phyloP scores from a whole-genome alignment of 2,888 invertebrate species.

The Sipunculus nudus region DNA sequence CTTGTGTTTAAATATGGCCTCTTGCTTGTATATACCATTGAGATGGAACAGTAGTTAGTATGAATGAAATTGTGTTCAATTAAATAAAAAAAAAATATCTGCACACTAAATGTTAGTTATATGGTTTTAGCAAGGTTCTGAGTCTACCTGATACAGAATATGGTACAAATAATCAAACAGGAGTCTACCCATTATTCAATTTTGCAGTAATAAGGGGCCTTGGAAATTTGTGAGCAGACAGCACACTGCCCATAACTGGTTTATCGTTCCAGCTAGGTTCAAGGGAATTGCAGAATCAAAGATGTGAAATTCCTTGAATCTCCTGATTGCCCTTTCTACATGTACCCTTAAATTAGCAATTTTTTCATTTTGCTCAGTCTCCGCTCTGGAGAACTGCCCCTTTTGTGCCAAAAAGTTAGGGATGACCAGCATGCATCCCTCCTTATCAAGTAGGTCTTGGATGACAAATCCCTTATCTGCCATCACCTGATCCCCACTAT shows the following conservation, averaged over 20 bases:
- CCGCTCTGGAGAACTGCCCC: slow-evolving; percentile 19
- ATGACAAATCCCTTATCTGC: not conserved
- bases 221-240: not conserved
- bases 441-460: not conserved
- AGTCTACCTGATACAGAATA: no score
- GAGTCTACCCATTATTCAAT: no score
- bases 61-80: no score
- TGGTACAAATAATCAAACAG: no score
- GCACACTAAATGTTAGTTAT: no score
- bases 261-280: slow-evolving; percentile 22
- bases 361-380: slow-evolving; percentile 21
- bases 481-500: not conserved
- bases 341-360: not conserved
- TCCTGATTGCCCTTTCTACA: not conserved
- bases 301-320: not conserved
- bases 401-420: slow-evolving; percentile 18
- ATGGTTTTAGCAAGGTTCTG: no score
- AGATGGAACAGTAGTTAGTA: no score
- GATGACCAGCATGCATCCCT: slow-evolving; percentile 8
- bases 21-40: no score
- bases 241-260: slow-evolving; percentile 32
- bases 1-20: no score
- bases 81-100: no score
- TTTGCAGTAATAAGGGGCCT: no score
- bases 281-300: no score